Evolutionary conservation across 2,888 invertebrate genomes (phyloP).

Genomic region (Ochropleura plecta): DNA sequence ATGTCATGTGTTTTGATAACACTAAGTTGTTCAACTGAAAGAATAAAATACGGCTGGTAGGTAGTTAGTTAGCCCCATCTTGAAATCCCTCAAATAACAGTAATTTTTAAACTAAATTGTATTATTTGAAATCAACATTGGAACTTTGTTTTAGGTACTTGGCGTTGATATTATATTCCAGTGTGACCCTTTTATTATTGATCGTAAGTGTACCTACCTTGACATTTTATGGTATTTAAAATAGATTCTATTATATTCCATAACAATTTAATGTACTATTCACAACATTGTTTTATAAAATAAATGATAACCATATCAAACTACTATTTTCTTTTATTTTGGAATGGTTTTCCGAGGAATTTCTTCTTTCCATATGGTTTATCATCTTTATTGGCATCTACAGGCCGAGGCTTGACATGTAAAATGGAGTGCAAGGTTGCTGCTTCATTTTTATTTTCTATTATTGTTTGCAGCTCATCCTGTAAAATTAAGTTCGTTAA

Average conservation of each 20-base stretch:
- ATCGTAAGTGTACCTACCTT: slow-evolving; percentile 36
- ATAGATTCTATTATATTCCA: slow-evolving; percentile 19
- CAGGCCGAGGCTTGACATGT: slow-evolving; percentile 92
- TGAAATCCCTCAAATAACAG: slow-evolving; percentile 8
- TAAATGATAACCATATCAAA: slow-evolving; percentile 61
- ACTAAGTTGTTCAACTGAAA: slow-evolving; percentile 10
- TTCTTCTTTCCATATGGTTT: slow-evolving; percentile 82
- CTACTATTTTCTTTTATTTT: slow-evolving; percentile 74
- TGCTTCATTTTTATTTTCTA: slow-evolving; percentile 94
- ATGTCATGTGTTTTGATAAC: slow-evolving; percentile 37
- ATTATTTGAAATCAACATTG: slow-evolving; percentile 34
- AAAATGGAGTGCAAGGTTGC: slow-evolving; percentile 93
- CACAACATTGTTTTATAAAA: slow-evolving; percentile 50
- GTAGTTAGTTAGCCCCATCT: not conserved
- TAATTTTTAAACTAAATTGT: slow-evolving; percentile 1
- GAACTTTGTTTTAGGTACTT: slow-evolving; percentile 59
- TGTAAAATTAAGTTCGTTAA: slow-evolving; percentile 75
- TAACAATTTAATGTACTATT: slow-evolving; percentile 36
- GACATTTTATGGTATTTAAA: slow-evolving; percentile 26
- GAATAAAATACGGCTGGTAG: slow-evolving; percentile 1
- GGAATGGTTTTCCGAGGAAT: slow-evolving; percentile 78
- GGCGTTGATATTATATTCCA: slow-evolving; percentile 68
- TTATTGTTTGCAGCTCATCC: slow-evolving; percentile 92
- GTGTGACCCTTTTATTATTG: slow-evolving; percentile 40
- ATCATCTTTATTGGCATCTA: slow-evolving; percentile 84